Evolutionary conservation across 2,113 vertebrate species (phyloP).

Genomic region (Petromus typicus): DNA sequence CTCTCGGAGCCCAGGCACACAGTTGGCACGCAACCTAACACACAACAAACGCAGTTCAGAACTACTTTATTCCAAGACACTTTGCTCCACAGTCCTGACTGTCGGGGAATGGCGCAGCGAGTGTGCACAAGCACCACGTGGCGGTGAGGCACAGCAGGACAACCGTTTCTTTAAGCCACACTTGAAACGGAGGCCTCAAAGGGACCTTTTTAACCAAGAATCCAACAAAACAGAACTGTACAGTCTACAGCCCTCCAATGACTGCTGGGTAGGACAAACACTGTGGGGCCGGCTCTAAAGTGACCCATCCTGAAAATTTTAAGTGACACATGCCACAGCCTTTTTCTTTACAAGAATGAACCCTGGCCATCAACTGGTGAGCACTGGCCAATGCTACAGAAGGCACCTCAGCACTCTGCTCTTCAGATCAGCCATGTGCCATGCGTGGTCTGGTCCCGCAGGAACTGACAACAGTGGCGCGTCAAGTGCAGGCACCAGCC

Average conservation of each 20-base stretch:
- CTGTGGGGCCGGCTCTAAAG: background rate
- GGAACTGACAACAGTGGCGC: slow-evolving; percentile 9
- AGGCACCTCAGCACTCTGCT: background rate
- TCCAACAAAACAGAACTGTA: slow-evolving; percentile 46
- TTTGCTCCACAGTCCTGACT: slow-evolving; percentile 41
- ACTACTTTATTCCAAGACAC: slow-evolving; percentile 68
- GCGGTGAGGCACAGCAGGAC: background rate
- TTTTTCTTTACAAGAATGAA: slow-evolving; percentile 24
- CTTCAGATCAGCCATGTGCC: background rate
- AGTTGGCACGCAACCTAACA: background rate
- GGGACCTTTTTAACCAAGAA: slow-evolving; percentile 50
- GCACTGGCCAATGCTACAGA: background rate
- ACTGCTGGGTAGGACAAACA: slow-evolving; percentile 41
- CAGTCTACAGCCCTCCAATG: slow-evolving; percentile 20
- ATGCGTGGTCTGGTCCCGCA: background rate
- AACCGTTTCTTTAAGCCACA: slow-evolving; percentile 37
- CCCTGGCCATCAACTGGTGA: background rate
- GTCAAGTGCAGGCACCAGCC: background rate
- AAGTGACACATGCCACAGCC: slow-evolving; percentile 20
- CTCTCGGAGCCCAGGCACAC: background rate
- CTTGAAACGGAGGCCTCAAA: slow-evolving; percentile 28
- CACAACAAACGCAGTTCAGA: background rate
- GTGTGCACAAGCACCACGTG: slow-evolving; percentile 9
- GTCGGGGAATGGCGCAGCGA: background rate
- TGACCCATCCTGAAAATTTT: background rate